Conservation (phyloP, 2,888 invertebrate genomes). For the Drosophila falleni region DNA sequence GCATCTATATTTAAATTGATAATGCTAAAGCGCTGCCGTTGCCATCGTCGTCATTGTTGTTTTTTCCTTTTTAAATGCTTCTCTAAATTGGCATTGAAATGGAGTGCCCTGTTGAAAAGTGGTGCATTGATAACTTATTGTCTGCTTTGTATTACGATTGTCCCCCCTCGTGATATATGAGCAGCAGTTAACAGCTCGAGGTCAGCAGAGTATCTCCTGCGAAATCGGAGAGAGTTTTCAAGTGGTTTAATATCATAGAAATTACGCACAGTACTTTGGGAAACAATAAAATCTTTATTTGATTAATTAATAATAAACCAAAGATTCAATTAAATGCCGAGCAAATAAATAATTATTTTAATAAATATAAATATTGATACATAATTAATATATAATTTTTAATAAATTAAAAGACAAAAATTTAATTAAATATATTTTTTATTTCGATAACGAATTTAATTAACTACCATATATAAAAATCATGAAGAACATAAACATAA, state of each 20-base stretch:
- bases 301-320: no score
- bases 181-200: constrained; percentile 43
- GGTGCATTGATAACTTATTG: constrained; percentile 27
- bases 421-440: no score
- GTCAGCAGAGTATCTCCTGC: constrained; percentile 9
- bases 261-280: neutral
- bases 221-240: neutral
- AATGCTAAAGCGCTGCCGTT: constrained; percentile 46
- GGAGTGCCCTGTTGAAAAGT: constrained; percentile 42
- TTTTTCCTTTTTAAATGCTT: constrained; percentile 45
- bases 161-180: constrained; percentile 45
- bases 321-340: neutral
- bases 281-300: neutral
- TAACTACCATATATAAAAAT: no score
- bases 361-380: no score
- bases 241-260: neutral
- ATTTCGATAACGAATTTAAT: no score
- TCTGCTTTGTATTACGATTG: constrained; percentile 4
- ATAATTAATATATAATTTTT: no score
- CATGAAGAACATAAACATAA: no score
- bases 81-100: constrained; percentile 52
- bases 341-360: neutral
- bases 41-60: constrained; percentile 6
- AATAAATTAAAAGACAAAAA: no score
- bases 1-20: constrained; percentile 51